Evolutionary conservation across 2,797 vertebrate species (phyloP).

Genomic region (Pantherophis alleghaniensis): DNA sequence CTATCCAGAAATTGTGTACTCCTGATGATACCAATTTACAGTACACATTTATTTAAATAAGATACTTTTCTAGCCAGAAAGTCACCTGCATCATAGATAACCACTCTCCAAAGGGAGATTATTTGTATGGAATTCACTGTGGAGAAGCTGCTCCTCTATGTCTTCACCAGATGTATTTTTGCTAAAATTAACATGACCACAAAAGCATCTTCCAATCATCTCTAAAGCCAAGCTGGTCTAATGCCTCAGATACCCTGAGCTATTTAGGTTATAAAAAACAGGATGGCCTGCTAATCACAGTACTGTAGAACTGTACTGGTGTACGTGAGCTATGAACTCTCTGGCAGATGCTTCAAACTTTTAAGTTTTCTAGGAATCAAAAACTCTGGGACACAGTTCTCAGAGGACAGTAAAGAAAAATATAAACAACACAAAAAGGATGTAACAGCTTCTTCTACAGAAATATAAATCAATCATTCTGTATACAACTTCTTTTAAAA

Average conservation of each 20-base stretch:
- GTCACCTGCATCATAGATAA: not conserved
- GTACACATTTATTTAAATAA: not conserved
- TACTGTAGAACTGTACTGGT: not conserved
- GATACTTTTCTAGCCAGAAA: not conserved
- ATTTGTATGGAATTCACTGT: not conserved
- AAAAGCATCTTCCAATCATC: not conserved
- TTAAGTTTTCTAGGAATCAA: not conserved
- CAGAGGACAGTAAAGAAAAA: conserved; percentile 27
- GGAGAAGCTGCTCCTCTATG: not conserved
- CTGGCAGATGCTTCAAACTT: not conserved
- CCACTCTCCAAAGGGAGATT: not conserved
- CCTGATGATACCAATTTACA: not conserved
- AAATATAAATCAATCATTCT: not conserved
- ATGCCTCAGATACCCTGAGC: not conserved
- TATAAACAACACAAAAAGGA: conserved; percentile 22
- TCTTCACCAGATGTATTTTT: not conserved
- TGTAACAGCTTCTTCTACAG: conserved; percentile 31
- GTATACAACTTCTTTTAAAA: conserved; percentile 40
- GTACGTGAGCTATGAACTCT: not conserved
- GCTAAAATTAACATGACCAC: not conserved
- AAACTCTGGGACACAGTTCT: not conserved
- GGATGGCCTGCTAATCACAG: not conserved
- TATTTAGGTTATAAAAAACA: not conserved
- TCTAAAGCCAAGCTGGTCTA: not conserved
- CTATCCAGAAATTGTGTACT: not conserved